Evolutionary conservation across 2,113 vertebrate species (phyloP).

Genomic region (Motacilla alba): DNA sequence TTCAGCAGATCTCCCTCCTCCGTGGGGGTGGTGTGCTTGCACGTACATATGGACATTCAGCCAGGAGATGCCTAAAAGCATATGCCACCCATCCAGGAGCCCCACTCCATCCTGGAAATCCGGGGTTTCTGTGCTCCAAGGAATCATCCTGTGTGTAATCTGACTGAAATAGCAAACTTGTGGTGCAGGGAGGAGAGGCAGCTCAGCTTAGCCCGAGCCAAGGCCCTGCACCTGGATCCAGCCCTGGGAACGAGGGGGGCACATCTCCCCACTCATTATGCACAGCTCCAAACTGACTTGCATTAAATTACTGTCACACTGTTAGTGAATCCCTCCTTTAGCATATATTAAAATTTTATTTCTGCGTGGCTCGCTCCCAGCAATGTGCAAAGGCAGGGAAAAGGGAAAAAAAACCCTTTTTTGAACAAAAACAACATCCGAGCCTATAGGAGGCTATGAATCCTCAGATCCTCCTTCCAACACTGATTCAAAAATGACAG

Average conservation of each 20-base stretch:
- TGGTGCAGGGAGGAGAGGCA: neutral
- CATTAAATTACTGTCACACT: conserved; percentile 2
- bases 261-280: neutral
- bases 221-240: neutral
- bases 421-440: neutral
- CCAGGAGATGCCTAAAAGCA: neutral
- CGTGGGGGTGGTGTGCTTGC: neutral
- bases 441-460: conserved; percentile 19
- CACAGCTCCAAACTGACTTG: neutral
- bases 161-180: neutral
- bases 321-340: neutral
- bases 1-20: neutral
- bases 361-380: neutral
- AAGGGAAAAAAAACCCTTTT: neutral
- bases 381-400: neutral
- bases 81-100: neutral
- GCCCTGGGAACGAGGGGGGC: neutral
- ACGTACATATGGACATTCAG: neutral
- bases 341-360: conserved; percentile 31
- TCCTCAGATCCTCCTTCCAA: conserved; percentile 37
- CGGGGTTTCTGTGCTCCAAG: accelerated
- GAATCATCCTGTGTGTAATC: accelerated
- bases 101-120: neutral
- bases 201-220: neutral
- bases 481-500: conserved; percentile 57